Evolutionary conservation across 2,888 invertebrate genomes (phyloP).

Genomic region (Cepaea hortensis): DNA sequence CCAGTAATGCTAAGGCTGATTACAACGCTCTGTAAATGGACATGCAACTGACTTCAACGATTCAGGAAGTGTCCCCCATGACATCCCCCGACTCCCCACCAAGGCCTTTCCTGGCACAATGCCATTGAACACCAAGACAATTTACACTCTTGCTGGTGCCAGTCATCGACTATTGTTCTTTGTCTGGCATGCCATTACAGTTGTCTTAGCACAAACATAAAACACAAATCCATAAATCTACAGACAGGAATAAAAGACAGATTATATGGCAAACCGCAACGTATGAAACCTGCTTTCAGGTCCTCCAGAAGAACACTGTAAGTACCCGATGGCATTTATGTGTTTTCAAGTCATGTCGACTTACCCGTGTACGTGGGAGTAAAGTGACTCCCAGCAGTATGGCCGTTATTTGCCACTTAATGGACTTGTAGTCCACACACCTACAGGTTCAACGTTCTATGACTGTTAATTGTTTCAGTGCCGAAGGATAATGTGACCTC

Average conservation of each 20-base stretch:
- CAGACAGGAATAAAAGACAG: neutral
- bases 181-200: neutral
- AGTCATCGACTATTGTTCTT: neutral
- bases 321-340: constrained; percentile 8
- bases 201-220: neutral
- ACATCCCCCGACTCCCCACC: no score
- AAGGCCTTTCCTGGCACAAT: neutral
- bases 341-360: neutral
- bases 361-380: neutral
- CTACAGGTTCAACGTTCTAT: no score
- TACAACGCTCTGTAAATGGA: no score
- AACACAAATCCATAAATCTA: neutral
- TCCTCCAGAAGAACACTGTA: neutral
- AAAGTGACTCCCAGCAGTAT: no score
- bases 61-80: no score
- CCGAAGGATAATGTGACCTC: no score
- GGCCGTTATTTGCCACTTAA: no score
- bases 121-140: neutral
- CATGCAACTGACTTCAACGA: no score
- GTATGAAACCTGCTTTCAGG: neutral
- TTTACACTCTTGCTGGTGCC: neutral
- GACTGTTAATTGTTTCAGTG: no score
- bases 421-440: no score
- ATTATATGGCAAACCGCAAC: neutral
- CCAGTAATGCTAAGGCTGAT: no score